These are phyloP conservation scores for Mactra quadrangularis DNA, from an alignment of 1,140 invertebrate genomes.

Conservation along the genomic window DNA sequence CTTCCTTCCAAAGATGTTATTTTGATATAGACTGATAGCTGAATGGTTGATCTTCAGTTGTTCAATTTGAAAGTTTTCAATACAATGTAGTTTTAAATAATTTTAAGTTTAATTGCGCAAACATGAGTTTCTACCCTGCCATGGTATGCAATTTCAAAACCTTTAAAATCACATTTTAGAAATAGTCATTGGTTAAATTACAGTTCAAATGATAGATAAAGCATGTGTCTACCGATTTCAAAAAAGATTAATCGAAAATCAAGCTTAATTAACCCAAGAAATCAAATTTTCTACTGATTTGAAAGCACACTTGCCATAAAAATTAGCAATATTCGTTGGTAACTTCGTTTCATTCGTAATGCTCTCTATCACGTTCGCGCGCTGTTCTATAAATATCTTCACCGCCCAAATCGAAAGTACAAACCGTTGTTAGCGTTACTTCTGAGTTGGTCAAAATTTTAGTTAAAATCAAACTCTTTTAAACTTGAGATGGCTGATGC, in stretches of 20 bases:
- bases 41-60: background rate
- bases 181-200: background rate
- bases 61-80: background rate
- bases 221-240: background rate
- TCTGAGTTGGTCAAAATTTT: no score
- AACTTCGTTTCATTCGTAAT: background rate
- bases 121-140: background rate
- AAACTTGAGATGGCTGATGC: no score
- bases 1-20: no score
- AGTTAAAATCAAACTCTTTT: no score
- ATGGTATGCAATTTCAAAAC: background rate
- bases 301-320: constrained; percentile 29
- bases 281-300: background rate
- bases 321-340: background rate
- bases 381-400: background rate
- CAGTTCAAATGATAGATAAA: background rate
- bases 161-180: background rate
- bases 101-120: constrained; percentile 23
- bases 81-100: background rate
- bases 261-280: background rate
- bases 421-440: no score
- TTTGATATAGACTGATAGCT: background rate
- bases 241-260: background rate
- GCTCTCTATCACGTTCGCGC: constrained; percentile 45
- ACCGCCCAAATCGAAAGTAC: background rate